Base-by-base conservation (phyloP, 1,140 invertebrate species). In the Venustaconcha ellipsiformis region DNA sequence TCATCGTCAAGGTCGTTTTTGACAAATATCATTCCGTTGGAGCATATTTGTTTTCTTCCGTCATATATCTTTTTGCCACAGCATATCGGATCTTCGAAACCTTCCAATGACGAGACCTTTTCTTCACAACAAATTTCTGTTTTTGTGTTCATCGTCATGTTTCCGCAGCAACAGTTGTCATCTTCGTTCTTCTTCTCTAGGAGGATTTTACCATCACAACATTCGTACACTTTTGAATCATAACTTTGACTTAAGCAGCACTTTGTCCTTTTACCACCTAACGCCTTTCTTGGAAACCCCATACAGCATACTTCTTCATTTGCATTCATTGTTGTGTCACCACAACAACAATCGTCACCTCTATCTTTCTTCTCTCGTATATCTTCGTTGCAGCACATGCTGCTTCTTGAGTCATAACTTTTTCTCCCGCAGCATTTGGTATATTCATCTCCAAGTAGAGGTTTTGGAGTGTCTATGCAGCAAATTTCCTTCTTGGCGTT, bases 321-420 rank as follows among this genome's bases (percentile, higher is more conserved):
- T 13, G 75, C 72, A 57, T 77, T 77, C 26, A 72, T 72, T 23
- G 75, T 72, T 14, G 75, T 72, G 56, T 77, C 72, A 17, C 75
- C 75, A 72, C 75, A 77, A 68, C 75, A 77, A 20, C 75, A 77
- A 30, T 77, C 68, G 62, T 77, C 75, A 23, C 58, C 58, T 57
- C 64, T 67, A 60, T 59, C 60, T 30, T 57, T 30, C 58, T 77
- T 77, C 12, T 66, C 23, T 59, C 23, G 59, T 55, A 77, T 72
- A 8, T n/a, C 26, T 12, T 67, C 68, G 20, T 77, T 64, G 57
- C 75, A 77, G 55, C 75, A 77, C 8, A 77, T 56, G 11, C 48
- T 57, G 15, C 18, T 72, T 26, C 60, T 65, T 56, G 70, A 72
- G 30, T 77, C 57, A 48, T 71, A 77, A 57, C 75, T 77, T 62